These are phyloP conservation scores for Poecilia wingei DNA, from an alignment of 2,797 vertebrate species.

Conservation along the genomic window DNA sequence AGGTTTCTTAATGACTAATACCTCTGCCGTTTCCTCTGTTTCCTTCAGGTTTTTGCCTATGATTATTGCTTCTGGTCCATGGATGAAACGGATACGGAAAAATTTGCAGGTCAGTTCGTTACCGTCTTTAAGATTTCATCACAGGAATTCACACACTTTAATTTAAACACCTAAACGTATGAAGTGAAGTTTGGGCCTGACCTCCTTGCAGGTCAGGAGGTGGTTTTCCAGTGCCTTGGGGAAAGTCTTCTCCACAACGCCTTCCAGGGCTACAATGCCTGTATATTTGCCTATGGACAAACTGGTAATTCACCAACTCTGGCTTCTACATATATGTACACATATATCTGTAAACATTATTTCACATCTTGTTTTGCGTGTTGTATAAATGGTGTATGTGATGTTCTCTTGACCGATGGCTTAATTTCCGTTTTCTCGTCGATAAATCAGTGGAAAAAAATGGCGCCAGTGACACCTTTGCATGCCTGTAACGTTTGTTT, in stretches of 20 bases:
- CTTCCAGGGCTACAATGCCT: constrained; percentile 97
- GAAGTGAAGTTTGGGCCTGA: background rate
- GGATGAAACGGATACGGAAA: constrained; percentile 92
- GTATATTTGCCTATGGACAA: constrained; percentile 98
- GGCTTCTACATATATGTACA: background rate
- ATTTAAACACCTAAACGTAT: background rate
- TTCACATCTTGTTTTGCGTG: background rate
- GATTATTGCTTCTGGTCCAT: constrained; percentile 99
- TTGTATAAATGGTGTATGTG: background rate
- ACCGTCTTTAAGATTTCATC: background rate
- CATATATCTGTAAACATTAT: background rate
- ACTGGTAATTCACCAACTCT: constrained; percentile 84
- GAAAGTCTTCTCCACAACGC: constrained; percentile 96
- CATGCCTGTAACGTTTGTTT: constrained; percentile 1
- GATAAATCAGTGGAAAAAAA: background rate
- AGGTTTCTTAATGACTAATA: background rate
- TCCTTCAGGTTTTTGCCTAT: constrained; percentile 91
- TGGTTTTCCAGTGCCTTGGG: constrained; percentile 98
- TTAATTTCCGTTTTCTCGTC: background rate
- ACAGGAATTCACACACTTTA: background rate
- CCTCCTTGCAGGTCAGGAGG: constrained; percentile 88
- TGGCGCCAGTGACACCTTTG: background rate
- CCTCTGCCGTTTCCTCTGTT: background rate
- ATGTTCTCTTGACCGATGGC: background rate
- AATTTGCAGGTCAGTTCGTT: constrained; percentile 87